These are phyloP conservation scores for Laticauda laticaudata DNA, from an alignment of 2,113 vertebrate species.

Conservation along the genomic window DNA sequence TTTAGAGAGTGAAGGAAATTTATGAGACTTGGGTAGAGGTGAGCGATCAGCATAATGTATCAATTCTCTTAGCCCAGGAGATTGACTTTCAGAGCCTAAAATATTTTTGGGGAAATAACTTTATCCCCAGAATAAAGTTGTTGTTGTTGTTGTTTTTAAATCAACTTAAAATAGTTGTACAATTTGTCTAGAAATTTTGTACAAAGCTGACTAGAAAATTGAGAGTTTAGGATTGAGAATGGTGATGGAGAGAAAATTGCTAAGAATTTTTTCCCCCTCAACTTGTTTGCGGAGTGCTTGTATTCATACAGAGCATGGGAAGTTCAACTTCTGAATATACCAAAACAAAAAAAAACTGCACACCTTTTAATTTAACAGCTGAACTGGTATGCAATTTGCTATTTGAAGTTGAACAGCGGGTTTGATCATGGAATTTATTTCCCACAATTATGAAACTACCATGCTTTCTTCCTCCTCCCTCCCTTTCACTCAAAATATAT, in stretches of 20 bases:
- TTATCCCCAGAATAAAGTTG: not conserved
- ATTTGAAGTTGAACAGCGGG: not conserved
- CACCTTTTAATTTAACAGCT: constrained; percentile 33
- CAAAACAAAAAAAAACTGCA: not conserved
- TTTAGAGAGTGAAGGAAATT: not conserved
- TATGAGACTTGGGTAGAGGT: not conserved
- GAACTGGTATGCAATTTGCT: constrained; percentile 9
- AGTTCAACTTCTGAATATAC: not conserved
- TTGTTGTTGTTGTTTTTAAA: not conserved
- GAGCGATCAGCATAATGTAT: not conserved
- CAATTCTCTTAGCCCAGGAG: not conserved
- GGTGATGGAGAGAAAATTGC: not conserved
- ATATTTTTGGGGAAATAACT: not conserved
- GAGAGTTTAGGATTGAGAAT: not conserved
- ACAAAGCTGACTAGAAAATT: not conserved
- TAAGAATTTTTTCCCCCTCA: too few relatives aligned
- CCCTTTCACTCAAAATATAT: not conserved
- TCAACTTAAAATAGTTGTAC: not conserved
- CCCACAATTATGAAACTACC: not conserved
- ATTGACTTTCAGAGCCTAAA: not conserved
- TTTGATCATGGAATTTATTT: constrained; percentile 40
- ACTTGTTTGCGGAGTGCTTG: not conserved
- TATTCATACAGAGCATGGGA: not conserved
- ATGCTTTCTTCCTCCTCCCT: not conserved
- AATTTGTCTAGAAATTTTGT: not conserved